Evolutionary conservation across 1,140 invertebrate species (phyloP), one percentile per base, ranked within the genome.

Genomic region (Nilaparvata lugens): DNA sequence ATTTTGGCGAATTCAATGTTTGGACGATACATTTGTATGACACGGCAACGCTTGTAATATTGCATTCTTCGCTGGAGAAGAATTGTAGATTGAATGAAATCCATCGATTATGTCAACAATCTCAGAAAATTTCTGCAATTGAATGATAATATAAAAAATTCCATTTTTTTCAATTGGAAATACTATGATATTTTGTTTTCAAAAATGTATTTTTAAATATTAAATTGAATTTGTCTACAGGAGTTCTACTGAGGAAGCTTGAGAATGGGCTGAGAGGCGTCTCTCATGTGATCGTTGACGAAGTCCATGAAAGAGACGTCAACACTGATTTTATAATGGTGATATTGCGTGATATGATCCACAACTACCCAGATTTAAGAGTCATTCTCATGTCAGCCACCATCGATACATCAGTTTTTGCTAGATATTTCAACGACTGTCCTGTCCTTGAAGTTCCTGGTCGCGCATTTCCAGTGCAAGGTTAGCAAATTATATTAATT

Each of bases 381-480:
- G 81, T 99, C 4, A 93, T 99, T 67, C 80, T 98, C 19, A 98
- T 99, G 95, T 97, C 94, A 5, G 96, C 97, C 4, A 97, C 96
- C 0, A 92, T 98, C 58, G 93, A 97, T 68, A 93, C 90, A 0
- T 83, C 87, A 0, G 77, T 96, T 0, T 98, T 99, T 73, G 83
- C 86, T 2, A 77, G 85, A 11, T 98, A 98, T 74, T 98, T 98
- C 74, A 88, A 88, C 58, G 79, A 88, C 61, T 95, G 93, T 74
- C 91, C 91, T 0, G 84, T 92, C 0, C 71, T 82, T 16, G 84
- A 88, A 77, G 84, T 93, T 1, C 81, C 84, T 1, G 92, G 92
- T 0, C 78, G 88, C 43, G 79, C 89, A 2, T 91, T 79, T 72
- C 89, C 91, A 0, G 91, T 95, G 0, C 75, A 87, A 60, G 70